Evolutionary conservation across 2,797 vertebrate species (phyloP), one percentile per base, ranked within the genome.

Genomic region (Serranus cabrilla): DNA sequence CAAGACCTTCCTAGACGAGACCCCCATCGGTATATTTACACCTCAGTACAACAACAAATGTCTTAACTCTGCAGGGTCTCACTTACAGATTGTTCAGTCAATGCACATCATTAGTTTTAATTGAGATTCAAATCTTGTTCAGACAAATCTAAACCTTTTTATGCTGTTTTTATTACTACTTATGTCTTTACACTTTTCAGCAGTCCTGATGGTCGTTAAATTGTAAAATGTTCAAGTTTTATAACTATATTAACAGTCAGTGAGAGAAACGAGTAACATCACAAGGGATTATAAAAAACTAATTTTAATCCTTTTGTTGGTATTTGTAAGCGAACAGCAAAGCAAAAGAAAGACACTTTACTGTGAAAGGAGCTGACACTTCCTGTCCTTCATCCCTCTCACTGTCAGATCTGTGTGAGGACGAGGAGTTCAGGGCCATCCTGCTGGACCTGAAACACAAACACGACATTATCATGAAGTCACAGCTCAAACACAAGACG

Each of bases 391-490:
- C 21, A 18, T 64, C 16, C 18, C 7, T 43, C 23, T 81, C 58
- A 7, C 43, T 75, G 64, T 5, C 39, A 99, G 98, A 99, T 91
- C 91, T 99, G 49, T 99, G 98, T 81, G 98, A 99, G 82, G 98
- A 99, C 60, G 98, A 99, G 62, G 98, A 99, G 80, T 98, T 98
- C 92, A 96, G 96, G 78, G 96, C 96, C 25, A 92, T 97, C 73
- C 95, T 99, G 40, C 90, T 99, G 91, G 97, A 99, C 84, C 90
- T 99, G 78, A 99, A 99, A 87, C 97, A 99, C 93, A 99, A 99
- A 74, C 98, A 99, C 0, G 98, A 99, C n/a, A 97, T 96, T 47
- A 99, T 99, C 93, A 98, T 99, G 97, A 99, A 99, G 90, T 99
- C 98, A 1, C 98, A 99, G 91, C 95, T 98, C 93, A 97, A 98